phyloP scores from a whole-genome alignment of 2,797 vertebrate genomes.

The Odontamblyopus lacepedii region DNA sequence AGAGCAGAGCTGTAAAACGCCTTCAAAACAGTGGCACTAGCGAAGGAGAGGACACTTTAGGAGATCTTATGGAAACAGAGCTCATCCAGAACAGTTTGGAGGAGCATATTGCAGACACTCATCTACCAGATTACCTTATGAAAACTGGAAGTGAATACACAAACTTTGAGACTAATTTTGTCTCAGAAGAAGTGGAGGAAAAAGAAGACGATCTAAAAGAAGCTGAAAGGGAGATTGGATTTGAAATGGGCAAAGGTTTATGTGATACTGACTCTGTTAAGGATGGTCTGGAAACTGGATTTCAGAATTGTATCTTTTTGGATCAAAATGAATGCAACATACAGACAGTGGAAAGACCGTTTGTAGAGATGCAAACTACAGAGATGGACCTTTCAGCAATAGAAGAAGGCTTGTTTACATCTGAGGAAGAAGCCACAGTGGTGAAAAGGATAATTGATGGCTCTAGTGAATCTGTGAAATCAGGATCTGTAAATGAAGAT shows the following conservation, averaged over 20 bases:
- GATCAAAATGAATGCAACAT: slow-evolving; percentile 8
- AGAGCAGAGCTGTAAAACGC: slow-evolving; percentile 31
- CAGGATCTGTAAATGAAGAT: background rate
- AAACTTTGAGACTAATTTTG: slow-evolving; percentile 5
- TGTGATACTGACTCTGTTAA: background rate
- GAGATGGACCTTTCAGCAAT: slow-evolving; percentile 18
- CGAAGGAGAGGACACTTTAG: slow-evolving; percentile 16
- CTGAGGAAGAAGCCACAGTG: slow-evolving; percentile 7
- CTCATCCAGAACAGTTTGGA: slow-evolving; percentile 5
- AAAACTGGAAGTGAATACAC: slow-evolving; percentile 16
- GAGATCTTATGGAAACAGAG: slow-evolving; percentile 25
- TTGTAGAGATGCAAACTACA: slow-evolving; percentile 4
- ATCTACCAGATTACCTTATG: slow-evolving; percentile 16
- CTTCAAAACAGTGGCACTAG: slow-evolving; percentile 36
- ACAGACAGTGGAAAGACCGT: slow-evolving; percentile 5
- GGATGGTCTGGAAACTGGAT: background rate
- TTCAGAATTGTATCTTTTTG: background rate
- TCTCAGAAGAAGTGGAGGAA: slow-evolving; percentile 7
- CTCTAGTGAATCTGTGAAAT: background rate
- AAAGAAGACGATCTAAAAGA: slow-evolving; percentile 13
- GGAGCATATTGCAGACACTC: slow-evolving; percentile 1
- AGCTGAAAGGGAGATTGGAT: slow-evolving; percentile 23
- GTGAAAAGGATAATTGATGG: slow-evolving; percentile 2
- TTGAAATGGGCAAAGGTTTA: background rate
- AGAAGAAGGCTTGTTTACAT: slow-evolving; percentile 7